Evolutionary conservation across 2,113 vertebrate species (phyloP), one percentile per base, ranked within the genome.

Genomic region (Cyanoliseus patagonus): DNA sequence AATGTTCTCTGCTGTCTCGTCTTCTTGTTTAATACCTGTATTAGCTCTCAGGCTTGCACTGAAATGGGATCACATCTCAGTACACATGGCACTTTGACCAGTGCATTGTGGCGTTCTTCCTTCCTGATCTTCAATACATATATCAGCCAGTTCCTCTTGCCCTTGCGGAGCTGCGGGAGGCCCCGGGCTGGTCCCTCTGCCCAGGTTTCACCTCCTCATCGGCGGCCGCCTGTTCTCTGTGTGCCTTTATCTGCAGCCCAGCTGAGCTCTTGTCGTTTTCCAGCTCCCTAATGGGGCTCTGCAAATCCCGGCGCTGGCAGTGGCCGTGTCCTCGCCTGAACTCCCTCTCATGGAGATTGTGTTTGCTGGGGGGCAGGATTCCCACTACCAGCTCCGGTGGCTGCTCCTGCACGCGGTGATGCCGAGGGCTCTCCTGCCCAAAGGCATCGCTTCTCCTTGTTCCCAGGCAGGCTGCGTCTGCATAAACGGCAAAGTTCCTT

Each of bases 311-410:
- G 69, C 23, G 52, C 33, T 39, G 37, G 47, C 86, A 13, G 52
- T 7, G 5, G 87, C 77, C 10, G 33, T 85, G 94, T 96, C 96
- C 95, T 94, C 24, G 10, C 14, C 55, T 96, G 95, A 97, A 57
- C 92, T 95, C 84, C 28, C 2, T 0, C 1, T 22, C 33, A 35
- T 52, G 7, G 6, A 27, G 57, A 42, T 8, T 2, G 33, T 2
- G 24, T 17, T 86, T 13, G 0, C 75, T 18, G 59, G 53, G 49
- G 77, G 70, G 68, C 39, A 7, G 46, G 63, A 80, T 87, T 61
- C 84, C 22, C 86, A 61, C 51, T 15, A 15, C 52, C 73, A 11
- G 76, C 1, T 1, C 39, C 4, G 8, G n/a, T 12, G 63, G 70
- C 84, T 51, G 78, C 82, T 70, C 69, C 2, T 0, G 1, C 47